phyloP scores from a whole-genome alignment of 2,113 vertebrate species.

The Fregata magnificens region DNA sequence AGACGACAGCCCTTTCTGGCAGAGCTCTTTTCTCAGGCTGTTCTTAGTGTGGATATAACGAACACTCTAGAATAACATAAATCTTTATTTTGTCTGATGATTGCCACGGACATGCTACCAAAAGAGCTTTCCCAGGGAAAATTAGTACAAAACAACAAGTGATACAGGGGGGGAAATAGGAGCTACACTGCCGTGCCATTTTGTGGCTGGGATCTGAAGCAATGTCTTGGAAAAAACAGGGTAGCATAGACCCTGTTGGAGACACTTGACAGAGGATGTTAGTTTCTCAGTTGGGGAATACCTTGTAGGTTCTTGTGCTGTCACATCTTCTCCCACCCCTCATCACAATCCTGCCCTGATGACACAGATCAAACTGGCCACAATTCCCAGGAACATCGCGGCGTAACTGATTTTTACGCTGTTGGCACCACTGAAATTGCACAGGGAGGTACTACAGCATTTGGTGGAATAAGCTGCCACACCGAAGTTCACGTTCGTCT shows the following conservation, averaged over 20 bases:
- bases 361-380: background rate
- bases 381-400: background rate
- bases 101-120: background rate
- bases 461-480: conserved; percentile 1
- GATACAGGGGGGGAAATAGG: background rate
- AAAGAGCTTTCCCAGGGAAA: background rate
- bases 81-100: conserved; percentile 30
- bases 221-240: background rate
- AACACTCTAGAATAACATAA: conserved; percentile 7
- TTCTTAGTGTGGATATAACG: background rate
- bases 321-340: background rate
- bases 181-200: accelerated
- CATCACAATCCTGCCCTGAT: conserved; percentile 27
- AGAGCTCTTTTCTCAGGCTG: background rate
- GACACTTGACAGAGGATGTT: background rate
- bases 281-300: background rate
- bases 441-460: conserved; percentile 31
- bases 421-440: conserved; percentile 57
- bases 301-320: background rate
- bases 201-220: background rate
- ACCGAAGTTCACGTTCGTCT: background rate
- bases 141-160: conserved; percentile 27
- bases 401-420: background rate
- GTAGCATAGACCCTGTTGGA: background rate
- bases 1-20: background rate